A percentile compares a stretch with the other conserved stretches of the same genome.
phyloP scores from a whole-genome alignment of 1,140 invertebrate species.

The Cydia strobilella region DNA sequence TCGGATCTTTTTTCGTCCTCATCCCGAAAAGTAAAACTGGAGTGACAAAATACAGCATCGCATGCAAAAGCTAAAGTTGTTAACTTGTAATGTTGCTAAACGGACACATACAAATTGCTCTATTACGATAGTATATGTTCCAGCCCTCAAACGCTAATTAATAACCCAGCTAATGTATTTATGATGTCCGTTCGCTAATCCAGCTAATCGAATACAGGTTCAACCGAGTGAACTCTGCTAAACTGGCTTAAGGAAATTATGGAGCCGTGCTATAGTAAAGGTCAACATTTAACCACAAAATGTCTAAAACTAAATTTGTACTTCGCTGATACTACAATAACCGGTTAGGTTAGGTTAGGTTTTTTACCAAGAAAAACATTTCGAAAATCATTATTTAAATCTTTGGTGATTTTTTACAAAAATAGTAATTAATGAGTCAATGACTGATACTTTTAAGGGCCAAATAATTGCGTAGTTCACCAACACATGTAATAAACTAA shows the following conservation, averaged over 20 bases:
- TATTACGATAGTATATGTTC: neutral
- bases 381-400: too few species aligned
- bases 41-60: neutral
- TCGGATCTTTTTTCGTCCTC: too few species aligned
- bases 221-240: neutral
- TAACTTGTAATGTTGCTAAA: neutral
- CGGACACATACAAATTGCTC: neutral
- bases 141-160: conserved; percentile 1
- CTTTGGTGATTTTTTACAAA: too few species aligned
- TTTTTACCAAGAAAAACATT: too few species aligned
- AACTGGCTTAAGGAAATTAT: neutral
- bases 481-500: too few species aligned
- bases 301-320: too few species aligned
- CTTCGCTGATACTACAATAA: too few species aligned
- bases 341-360: too few species aligned
- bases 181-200: conserved; percentile 18
- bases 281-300: neutral
- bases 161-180: neutral
- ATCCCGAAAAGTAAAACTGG: too few species aligned
- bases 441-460: too few species aligned
- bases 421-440: too few species aligned
- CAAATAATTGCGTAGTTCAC: too few species aligned
- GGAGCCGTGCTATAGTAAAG: neutral
- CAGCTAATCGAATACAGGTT: conserved; percentile 11
- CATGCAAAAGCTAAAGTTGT: neutral